phyloP scores from a whole-genome alignment of 2,888 invertebrate genomes.

The Gastracanthus pulcherrimus region DNA sequence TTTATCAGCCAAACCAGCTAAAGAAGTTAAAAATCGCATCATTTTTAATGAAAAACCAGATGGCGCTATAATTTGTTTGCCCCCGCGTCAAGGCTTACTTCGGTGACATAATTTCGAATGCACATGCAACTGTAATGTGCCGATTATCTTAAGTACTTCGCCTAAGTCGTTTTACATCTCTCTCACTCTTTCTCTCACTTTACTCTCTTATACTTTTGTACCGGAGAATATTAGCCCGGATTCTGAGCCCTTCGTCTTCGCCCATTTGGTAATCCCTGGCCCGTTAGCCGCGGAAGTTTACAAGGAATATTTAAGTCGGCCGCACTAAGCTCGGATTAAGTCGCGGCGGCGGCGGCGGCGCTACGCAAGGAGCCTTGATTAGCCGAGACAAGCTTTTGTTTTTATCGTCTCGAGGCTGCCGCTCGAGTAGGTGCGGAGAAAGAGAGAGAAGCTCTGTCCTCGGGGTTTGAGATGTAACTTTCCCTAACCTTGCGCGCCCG shows the following conservation, averaged over 20 bases:
- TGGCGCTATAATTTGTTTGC: neutral
- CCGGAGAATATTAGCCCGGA: conserved; percentile 43
- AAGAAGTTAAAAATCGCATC: too few species aligned
- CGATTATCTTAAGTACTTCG: conserved; percentile 34
- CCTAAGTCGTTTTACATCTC: conserved; percentile 21
- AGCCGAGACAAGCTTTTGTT: conserved; percentile 71
- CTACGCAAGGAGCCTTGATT: conserved; percentile 70
- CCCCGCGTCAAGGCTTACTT: neutral
- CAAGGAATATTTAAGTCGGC: conserved; percentile 76
- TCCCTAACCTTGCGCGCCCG: neutral
- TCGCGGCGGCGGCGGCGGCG: too few species aligned
- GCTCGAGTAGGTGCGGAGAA: conserved; percentile 22
- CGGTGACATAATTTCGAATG: neutral
- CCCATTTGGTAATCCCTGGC: conserved; percentile 74
- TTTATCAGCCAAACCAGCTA: too few species aligned
- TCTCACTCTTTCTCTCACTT: conserved; percentile 63
- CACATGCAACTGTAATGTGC: conserved; percentile 26
- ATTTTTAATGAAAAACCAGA: too few species aligned
- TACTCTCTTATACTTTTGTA: neutral
- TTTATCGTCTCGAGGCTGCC: conserved; percentile 58
- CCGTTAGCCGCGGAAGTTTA: conserved; percentile 73
- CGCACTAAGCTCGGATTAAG: conserved; percentile 75
- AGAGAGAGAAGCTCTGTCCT: neutral
- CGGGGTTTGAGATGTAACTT: neutral
- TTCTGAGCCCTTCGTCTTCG: conserved; percentile 60